A percentile compares a stretch with the other conserved stretches of the same genome.
Evolutionary conservation across 1,140 invertebrate genomes (phyloP).

Genomic region (Lasioglossum baleicum): DNA sequence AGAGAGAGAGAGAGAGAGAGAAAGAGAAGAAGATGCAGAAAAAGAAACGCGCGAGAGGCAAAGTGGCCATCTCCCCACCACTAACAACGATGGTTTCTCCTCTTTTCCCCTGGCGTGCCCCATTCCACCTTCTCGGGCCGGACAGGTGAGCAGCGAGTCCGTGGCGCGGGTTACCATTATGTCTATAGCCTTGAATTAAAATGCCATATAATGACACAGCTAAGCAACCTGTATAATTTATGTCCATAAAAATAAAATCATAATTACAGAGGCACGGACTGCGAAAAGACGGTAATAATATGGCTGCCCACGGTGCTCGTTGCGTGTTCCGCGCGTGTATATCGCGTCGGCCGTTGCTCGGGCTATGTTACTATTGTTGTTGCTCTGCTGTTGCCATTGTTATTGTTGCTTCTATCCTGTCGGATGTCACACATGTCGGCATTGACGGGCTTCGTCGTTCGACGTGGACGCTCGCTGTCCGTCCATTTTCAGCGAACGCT

Average conservation of each 20-base stretch:
- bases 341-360: conserved; percentile 44
- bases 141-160: conserved; percentile 68
- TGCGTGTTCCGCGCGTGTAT: conserved; percentile 63
- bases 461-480: no score
- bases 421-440: conserved; percentile 24
- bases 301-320: conserved; percentile 63
- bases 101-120: conserved; percentile 9
- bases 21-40: neutral
- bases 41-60: conserved; percentile 49
- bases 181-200: conserved; percentile 79
- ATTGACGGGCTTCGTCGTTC: conserved; percentile 12
- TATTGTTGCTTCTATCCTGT: conserved; percentile 37
- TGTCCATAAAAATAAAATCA: conserved; percentile 80
- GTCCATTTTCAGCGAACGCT: neutral
- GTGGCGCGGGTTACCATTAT: conserved; percentile 74
- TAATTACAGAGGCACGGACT: conserved; percentile 77
- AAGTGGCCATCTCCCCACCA: conserved; percentile 39
- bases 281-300: conserved; percentile 78
- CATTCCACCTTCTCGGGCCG: conserved; percentile 9
- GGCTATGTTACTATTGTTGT: conserved; percentile 5
- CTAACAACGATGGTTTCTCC: conserved; percentile 10
- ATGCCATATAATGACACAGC: conserved; percentile 79
- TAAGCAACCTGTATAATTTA: conserved; percentile 76
- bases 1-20: no score
- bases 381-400: conserved; percentile 39